Evolutionary conservation across 2,888 invertebrate species (phyloP).

Genomic region (Caenorhabditis uteleia): DNA sequence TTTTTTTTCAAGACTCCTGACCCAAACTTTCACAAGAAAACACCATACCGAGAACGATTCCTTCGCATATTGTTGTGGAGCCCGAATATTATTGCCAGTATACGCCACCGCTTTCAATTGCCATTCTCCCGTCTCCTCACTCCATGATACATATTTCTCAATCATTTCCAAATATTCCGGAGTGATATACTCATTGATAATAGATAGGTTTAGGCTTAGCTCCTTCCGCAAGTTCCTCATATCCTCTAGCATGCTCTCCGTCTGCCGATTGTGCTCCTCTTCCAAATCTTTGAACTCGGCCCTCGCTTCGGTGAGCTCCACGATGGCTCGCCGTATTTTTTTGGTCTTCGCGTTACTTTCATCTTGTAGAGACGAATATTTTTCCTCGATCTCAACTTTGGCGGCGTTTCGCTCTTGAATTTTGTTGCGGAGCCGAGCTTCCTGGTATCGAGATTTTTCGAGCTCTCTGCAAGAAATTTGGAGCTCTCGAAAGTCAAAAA

Average conservation of each 20-base stretch:
- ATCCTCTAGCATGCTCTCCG: slow-evolving; percentile 92
- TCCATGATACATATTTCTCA: slow-evolving; percentile 85
- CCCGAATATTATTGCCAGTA: slow-evolving; percentile 95
- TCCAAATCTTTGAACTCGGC: slow-evolving; percentile 74
- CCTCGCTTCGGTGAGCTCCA: slow-evolving; percentile 43
- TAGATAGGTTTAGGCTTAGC: slow-evolving; percentile 85
- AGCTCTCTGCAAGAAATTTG: too few relatives aligned
- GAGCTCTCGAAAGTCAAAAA: slow-evolving; percentile 7
- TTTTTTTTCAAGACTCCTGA: slow-evolving; percentile 4
- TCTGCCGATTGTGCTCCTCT: slow-evolving; percentile 93
- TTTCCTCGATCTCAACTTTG: slow-evolving; percentile 51
- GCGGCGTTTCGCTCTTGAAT: slow-evolving; percentile 37
- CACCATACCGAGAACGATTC: slow-evolving; percentile 33
- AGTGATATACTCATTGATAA: slow-evolving; percentile 91
- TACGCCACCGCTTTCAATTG: slow-evolving; percentile 96
- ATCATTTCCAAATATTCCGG: slow-evolving; percentile 83
- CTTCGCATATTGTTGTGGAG: slow-evolving; percentile 33
- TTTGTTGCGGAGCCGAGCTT: slow-evolving; percentile 33
- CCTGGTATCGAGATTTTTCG: slow-evolving; percentile 45
- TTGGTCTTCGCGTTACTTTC: slow-evolving; percentile 90
- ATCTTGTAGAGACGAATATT: slow-evolving; percentile 86
- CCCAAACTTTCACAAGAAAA: slow-evolving; percentile 4
- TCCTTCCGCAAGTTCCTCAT: slow-evolving; percentile 88
- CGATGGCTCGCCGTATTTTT: slow-evolving; percentile 78
- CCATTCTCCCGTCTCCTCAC: slow-evolving; percentile 98